These are phyloP conservation scores for Campylorhamphus procurvoides DNA, from an alignment of 2,113 vertebrate genomes.

Conservation along the genomic window DNA sequence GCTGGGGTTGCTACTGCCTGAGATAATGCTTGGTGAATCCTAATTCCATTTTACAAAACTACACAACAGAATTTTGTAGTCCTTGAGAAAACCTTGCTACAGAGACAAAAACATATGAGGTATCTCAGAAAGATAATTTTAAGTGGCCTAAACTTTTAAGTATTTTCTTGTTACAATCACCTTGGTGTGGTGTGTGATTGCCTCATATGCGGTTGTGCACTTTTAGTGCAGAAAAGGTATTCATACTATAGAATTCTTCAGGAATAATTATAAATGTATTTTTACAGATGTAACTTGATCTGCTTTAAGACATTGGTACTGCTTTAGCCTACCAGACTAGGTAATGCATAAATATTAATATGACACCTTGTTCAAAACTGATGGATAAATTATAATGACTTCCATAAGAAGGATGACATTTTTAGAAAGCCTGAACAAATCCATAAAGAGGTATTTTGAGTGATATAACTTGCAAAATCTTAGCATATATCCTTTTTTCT, in stretches of 20 bases:
- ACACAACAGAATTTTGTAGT: neutral
- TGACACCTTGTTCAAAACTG: neutral
- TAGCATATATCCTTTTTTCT: neutral
- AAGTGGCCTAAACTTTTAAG: neutral
- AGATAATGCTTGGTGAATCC: neutral
- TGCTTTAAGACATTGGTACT: neutral
- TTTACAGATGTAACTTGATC: neutral
- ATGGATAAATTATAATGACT: neutral
- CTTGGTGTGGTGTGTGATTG: neutral
- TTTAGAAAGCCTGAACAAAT: neutral
- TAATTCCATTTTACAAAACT: neutral
- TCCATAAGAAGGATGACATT: neutral
- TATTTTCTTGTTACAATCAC: neutral
- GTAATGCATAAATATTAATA: neutral
- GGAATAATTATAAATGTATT: neutral
- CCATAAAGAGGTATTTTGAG: neutral
- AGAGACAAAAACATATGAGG: neutral
- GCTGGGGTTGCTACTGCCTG: neutral
- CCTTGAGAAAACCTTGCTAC: neutral
- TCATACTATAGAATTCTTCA: neutral
- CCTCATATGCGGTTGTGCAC: neutral
- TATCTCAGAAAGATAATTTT: neutral
- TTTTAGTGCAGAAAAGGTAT: neutral
- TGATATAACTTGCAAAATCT: neutral
- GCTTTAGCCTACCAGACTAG: neutral